phyloP scores from a whole-genome alignment of 2,888 invertebrate genomes.

The Apamea epomidion region DNA sequence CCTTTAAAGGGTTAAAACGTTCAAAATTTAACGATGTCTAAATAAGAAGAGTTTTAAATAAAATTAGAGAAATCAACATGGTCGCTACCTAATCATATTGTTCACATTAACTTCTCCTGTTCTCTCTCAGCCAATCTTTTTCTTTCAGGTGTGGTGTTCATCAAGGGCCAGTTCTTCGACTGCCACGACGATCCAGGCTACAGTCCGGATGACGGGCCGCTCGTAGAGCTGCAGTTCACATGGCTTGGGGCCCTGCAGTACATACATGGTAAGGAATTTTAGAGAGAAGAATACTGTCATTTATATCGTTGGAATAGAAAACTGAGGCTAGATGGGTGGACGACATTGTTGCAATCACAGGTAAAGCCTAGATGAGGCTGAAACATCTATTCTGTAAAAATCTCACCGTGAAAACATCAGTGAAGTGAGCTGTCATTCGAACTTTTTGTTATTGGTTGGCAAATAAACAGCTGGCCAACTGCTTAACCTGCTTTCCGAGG shows the following conservation, averaged over 20 bases:
- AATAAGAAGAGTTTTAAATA: too few species aligned
- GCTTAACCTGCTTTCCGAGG: too few species aligned
- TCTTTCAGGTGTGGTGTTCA: constrained; percentile 59
- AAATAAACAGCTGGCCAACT: too few species aligned
- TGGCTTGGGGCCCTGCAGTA: constrained; percentile 86
- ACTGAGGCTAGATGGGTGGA: background rate
- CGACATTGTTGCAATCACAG: background rate
- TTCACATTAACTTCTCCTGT: background rate
- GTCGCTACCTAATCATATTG: background rate
- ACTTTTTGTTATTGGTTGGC: too few species aligned
- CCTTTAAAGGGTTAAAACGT: too few species aligned
- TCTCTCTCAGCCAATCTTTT: too few species aligned
- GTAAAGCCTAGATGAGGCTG: background rate
- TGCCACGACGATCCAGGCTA: constrained; percentile 82
- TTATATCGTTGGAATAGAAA: background rate
- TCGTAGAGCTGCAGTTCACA: constrained; percentile 79
- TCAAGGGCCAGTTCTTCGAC: constrained; percentile 77
- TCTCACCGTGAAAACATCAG: too few species aligned
- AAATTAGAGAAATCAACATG: background rate
- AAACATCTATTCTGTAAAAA: too few species aligned
- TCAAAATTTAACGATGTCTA: too few species aligned
- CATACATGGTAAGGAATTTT: constrained; percentile 78
- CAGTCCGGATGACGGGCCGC: constrained; percentile 78
- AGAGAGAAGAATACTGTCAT: background rate
- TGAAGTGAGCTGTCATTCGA: too few species aligned